Evolutionary conservation across 2,797 vertebrate species (phyloP), one percentile per base, ranked within the genome.

Genomic region (Ptychobarbus kaznakovi): DNA sequence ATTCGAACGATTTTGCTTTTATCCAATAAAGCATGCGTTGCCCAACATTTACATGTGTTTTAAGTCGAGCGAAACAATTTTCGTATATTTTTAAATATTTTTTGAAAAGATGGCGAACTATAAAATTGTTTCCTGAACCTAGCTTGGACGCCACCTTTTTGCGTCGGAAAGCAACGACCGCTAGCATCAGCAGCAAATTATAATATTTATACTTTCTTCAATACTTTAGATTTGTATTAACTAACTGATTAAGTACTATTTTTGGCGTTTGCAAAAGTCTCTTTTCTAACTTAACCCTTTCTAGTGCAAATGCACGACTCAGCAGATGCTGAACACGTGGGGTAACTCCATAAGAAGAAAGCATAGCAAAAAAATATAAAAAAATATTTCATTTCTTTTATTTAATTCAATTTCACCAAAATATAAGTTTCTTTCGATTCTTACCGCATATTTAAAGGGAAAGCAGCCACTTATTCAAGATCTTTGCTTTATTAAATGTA

Each of bases 21-120:
- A 81, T 89, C 74, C 79, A 92, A 95, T 93, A 93, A 91, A 93
- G 92, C 89, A 80, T 86, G 88, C 85, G 68, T 79, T 40, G 16
- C 66, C 87, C 93, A 83, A 93, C 94, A 92, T 98, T 97, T 96
- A 94, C 94, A 91, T 90, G 86, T 4, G 0, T 16, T 80, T 95
- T 94, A 44, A 9, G 32, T 10, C 6, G 74, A 4, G 53, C 81
- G 82, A 88, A 89, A 4, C 90, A 97, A 91, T 98, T 98, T 97
- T 97, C 93, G 74, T 89, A 94, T 96, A 97, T 98, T 97, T 98
- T 94, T 95, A 95, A 97, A 96, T 96, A 96, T 98, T 98, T 98
- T 98, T 97, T 98, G 97, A 97, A 98, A 98, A 99, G 95, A 99
- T 97, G 97, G 97, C 97, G 97, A 96, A 97, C 96, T 98, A 96